Evolutionary conservation across 2,888 invertebrate genomes (phyloP).

Genomic region (Mylabris sibirica): DNA sequence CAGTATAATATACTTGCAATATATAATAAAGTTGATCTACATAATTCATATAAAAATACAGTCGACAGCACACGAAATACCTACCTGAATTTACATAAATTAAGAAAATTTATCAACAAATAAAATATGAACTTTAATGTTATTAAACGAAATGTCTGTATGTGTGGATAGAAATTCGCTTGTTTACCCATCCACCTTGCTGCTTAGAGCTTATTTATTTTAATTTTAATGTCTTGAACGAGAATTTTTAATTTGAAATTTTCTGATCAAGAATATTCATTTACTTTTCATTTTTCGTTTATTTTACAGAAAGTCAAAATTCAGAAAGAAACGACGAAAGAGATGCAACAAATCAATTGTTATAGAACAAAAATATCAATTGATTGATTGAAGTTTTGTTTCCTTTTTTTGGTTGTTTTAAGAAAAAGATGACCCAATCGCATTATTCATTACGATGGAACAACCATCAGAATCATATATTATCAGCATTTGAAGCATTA

Average conservation of each 20-base stretch:
- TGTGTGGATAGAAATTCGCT: background rate
- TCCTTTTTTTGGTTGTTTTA: slow-evolving; percentile 16
- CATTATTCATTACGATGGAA: slow-evolving; percentile 94
- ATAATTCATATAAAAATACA: slow-evolving; percentile 27
- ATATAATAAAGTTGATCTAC: slow-evolving; percentile 20
- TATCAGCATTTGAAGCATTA: slow-evolving; percentile 87
- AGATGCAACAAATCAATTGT: slow-evolving; percentile 48
- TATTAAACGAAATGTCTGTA: background rate
- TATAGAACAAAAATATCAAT: slow-evolving; percentile 22
- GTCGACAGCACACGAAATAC: slow-evolving; percentile 39
- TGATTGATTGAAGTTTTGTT: background rate
- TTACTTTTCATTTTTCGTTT: slow-evolving; percentile 14
- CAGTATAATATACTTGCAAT: background rate
- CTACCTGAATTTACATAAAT: slow-evolving; percentile 44
- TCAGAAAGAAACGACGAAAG: slow-evolving; percentile 48
- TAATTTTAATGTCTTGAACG: background rate
- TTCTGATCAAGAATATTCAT: background rate
- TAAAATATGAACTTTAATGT: slow-evolving; percentile 14
- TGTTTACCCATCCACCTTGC: background rate
- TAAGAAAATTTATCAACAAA: slow-evolving; percentile 39
- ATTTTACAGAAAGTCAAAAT: slow-evolving; percentile 56
- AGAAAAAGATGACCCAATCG: slow-evolving; percentile 66
- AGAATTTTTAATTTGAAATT: background rate
- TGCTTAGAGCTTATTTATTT: background rate
- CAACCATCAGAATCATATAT: slow-evolving; percentile 89